Evolutionary conservation across 2,888 invertebrate genomes (phyloP), one percentile per base, ranked within the genome.

Genomic region (Zhuqinia jingwanae): DNA sequence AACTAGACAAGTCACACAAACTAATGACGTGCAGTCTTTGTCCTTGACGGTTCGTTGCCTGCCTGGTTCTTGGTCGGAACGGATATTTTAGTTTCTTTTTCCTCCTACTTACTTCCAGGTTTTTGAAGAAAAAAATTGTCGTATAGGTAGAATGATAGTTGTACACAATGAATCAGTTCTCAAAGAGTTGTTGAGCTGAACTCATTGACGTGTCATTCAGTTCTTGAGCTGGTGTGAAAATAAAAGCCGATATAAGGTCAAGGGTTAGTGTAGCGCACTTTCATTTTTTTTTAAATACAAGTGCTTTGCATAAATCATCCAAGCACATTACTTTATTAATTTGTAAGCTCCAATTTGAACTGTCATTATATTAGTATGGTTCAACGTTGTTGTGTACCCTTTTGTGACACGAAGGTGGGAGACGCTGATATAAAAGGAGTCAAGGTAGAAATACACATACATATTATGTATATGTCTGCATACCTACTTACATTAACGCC

Each of bases 321-420:
- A n/a, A n/a, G n/a, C n/a, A n/a, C n/a, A n/a, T n/a, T n/a, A n/a
- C n/a, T n/a, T n/a, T n/a, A n/a, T n/a, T n/a, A n/a, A n/a, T n/a
- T n/a, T n/a, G n/a, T n/a, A n/a, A n/a, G n/a, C n/a, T n/a, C n/a
- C n/a, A n/a, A n/a, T n/a, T n/a, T n/a, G n/a, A n/a, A n/a, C n/a
- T n/a, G n/a, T n/a, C n/a, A n/a, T n/a, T n/a, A n/a, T n/a, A n/a
- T n/a, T 22, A 42, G 30, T 17, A 89, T 89, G 89, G 89, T 89
- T 53, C 89, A 89, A 50, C 81, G 88, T 20, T 89, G 89, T 58
- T 89, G 89, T 76, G 89, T 89, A 36, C 89, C 88, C 1, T 76
- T 87, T 45, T 89, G 89, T 86, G 84, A 81, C n/a, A 88, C 89
- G n/a, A 89, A 89, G 82, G 89, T 88, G 10, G 89, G 89, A 13